phyloP scores from a whole-genome alignment of 2,797 vertebrate genomes.

The Macroramphosus scolopax region DNA sequence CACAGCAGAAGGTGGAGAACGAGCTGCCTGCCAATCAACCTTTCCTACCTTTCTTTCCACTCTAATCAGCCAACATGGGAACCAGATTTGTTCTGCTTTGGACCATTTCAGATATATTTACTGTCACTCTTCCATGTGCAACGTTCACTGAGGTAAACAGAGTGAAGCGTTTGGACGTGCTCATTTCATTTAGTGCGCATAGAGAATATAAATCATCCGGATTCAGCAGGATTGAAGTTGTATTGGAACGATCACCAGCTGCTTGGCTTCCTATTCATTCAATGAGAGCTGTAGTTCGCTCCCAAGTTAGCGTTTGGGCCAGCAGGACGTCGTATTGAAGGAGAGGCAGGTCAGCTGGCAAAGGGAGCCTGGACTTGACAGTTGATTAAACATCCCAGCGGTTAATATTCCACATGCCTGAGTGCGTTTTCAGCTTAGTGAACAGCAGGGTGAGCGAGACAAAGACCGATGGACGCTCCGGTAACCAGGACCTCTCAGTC shows the following conservation, averaged over 20 bases:
- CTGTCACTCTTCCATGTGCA: background rate
- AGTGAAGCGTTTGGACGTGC: background rate
- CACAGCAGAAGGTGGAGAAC: slow-evolving; percentile 53
- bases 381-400: background rate
- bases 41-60: slow-evolving; percentile 13
- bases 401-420: background rate
- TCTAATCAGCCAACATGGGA: slow-evolving; percentile 31
- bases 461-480: no score
- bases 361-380: background rate
- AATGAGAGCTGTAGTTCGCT: no score
- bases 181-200: background rate
- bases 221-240: background rate
- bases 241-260: no score
- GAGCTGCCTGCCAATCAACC: slow-evolving; percentile 50
- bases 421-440: background rate
- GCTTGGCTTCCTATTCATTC: no score
- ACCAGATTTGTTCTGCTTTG: slow-evolving; percentile 10
- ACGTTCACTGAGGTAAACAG: background rate
- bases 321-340: no score
- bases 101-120: slow-evolving; percentile 4
- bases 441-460: background rate
- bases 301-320: no score
- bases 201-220: no score
- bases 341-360: background rate
- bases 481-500: no score